These are phyloP conservation scores for Esperia sulphurella DNA, from an alignment of 2,888 invertebrate genomes.

Conservation along the genomic window DNA sequence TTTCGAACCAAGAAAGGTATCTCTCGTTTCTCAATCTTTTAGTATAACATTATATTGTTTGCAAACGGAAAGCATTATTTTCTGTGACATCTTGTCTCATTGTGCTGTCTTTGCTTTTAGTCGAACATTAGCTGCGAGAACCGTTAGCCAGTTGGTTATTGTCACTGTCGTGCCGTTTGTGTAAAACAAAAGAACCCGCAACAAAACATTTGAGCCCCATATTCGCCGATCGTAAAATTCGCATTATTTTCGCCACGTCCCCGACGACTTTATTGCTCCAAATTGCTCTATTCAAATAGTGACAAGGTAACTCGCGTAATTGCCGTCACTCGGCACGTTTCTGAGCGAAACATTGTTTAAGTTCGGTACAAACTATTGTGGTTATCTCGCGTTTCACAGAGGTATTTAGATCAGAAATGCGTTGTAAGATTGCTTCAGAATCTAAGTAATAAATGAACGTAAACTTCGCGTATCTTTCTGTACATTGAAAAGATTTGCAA, in stretches of 20 bases:
- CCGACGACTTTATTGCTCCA: slow-evolving; percentile 26
- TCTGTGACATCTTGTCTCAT: slow-evolving; percentile 7
- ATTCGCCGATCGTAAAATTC: slow-evolving; percentile 2
- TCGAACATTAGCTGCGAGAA: not conserved
- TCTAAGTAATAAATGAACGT: too few species aligned
- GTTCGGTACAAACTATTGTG: too few species aligned
- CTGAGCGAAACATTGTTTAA: too few species aligned
- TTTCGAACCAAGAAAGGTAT: slow-evolving; percentile 8
- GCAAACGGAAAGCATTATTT: slow-evolving; percentile 8
- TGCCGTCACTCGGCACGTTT: slow-evolving; percentile 6
- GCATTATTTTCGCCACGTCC: slow-evolving; percentile 20
- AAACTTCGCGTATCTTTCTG: too few species aligned
- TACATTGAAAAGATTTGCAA: too few species aligned
- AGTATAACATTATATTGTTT: slow-evolving; percentile 3
- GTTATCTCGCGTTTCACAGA: too few species aligned
- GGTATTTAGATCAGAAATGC: too few species aligned
- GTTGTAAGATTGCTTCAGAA: too few species aligned
- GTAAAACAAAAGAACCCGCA: slow-evolving; percentile 6
- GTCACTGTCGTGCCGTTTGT: slow-evolving; percentile 4
- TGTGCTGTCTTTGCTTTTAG: slow-evolving; percentile 8
- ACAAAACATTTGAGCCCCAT: slow-evolving; percentile 3
- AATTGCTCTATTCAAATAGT: slow-evolving; percentile 31
- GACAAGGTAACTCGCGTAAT: slow-evolving; percentile 19
- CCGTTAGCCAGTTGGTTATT: slow-evolving; percentile 12
- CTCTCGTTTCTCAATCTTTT: slow-evolving; percentile 1